Conservation (phyloP, 2,113 vertebrate species). For the Onychostoma macrolepis region DNA sequence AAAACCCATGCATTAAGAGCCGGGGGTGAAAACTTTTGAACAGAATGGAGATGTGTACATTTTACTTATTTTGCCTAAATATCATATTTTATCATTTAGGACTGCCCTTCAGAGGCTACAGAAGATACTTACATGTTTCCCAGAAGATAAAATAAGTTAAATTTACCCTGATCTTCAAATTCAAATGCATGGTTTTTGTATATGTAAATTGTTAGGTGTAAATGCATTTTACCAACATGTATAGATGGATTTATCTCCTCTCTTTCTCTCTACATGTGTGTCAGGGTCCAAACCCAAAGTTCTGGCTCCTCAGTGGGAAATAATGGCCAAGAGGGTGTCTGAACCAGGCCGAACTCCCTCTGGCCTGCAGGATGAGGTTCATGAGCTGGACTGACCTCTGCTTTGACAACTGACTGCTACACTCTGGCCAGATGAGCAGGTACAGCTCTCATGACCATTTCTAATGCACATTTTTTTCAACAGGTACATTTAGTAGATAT, state of each 20-base stretch:
- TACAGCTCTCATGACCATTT: neutral
- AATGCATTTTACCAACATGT: neutral
- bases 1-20: too few species aligned
- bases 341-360: constrained; percentile 81
- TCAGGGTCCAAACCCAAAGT: constrained; percentile 92
- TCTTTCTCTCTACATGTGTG: constrained; percentile 48
- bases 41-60: too few species aligned
- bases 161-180: too few species aligned
- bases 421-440: constrained; percentile 34
- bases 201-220: too few species aligned
- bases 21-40: too few species aligned
- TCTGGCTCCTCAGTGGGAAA: constrained; percentile 90
- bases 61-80: too few species aligned
- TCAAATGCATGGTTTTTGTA: too few species aligned
- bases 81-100: too few species aligned
- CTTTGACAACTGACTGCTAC: constrained; percentile 77
- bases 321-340: constrained; percentile 90
- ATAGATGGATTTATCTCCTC: neutral
- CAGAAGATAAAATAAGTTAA: too few species aligned
- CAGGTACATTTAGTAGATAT: neutral
- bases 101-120: too few species aligned
- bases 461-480: neutral
- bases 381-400: constrained; percentile 93
- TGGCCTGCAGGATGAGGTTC: constrained; percentile 88
- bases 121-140: too few species aligned